Conservation (phyloP, 2,888 invertebrate genomes). For the Volucella bombylans region DNA sequence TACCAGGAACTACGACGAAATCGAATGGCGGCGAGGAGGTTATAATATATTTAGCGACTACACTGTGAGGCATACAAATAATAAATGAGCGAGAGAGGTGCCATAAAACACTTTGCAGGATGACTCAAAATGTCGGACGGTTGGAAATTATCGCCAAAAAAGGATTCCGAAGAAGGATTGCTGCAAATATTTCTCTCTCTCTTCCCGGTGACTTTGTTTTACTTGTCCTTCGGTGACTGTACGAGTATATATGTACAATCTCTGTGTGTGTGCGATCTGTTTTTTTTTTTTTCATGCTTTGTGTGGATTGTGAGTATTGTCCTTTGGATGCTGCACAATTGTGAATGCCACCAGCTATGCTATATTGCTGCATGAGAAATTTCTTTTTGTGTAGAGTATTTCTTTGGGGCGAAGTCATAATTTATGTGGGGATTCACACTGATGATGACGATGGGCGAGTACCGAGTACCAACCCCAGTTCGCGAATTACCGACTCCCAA, state of each 20-base stretch:
- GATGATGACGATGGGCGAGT: conserved; percentile 54
- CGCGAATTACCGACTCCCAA: conserved; percentile 14
- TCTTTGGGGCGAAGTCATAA: conserved; percentile 61
- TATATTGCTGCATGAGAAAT: conserved; percentile 55
- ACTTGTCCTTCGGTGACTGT: not conserved
- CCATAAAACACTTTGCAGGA: conserved; percentile 74
- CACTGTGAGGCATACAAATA: conserved; percentile 74
- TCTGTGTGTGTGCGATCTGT: conserved; percentile 21
- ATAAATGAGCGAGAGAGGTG: conserved; percentile 74
- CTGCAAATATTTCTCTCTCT: conserved; percentile 65
- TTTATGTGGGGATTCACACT: conserved; percentile 64
- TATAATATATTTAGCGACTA: conserved; percentile 74
- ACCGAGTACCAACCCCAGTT: not conserved
- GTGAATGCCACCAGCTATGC: conserved; percentile 32
- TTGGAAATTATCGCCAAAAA: conserved; percentile 73
- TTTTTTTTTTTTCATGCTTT: conserved; percentile 40
- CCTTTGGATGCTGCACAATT: conserved; percentile 60
- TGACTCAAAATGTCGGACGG: conserved; percentile 74
- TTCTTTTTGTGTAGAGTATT: conserved; percentile 57
- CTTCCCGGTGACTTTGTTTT: conserved; percentile 29
- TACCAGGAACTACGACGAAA: conserved; percentile 27
- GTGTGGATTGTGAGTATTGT: conserved; percentile 57
- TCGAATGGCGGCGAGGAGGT: conserved; percentile 67
- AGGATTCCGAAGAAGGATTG: conserved; percentile 74
- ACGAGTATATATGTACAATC: not conserved